Conservation (phyloP, 2,113 vertebrate genomes). For the Xenus cinereus region DNA sequence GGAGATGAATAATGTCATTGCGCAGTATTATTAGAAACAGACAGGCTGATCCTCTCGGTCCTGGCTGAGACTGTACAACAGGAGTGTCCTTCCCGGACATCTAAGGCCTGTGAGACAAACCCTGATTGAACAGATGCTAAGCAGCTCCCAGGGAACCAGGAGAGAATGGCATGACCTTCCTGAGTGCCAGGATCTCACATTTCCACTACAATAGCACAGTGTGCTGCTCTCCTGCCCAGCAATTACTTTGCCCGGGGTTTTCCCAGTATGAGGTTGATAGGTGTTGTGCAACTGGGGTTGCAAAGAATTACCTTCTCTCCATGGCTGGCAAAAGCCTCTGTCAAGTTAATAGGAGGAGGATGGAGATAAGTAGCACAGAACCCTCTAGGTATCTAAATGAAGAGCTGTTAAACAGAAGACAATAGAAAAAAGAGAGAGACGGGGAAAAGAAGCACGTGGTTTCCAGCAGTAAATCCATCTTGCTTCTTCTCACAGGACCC, state of each 20-base stretch:
- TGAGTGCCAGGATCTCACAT: background rate
- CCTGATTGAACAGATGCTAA: background rate
- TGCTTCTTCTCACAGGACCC: background rate
- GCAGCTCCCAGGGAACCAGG: background rate
- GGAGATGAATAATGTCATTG: background rate
- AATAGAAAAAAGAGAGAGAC: background rate
- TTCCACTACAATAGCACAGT: background rate
- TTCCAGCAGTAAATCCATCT: background rate
- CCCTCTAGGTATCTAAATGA: background rate
- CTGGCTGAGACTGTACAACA: background rate
- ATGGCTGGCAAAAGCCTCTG: background rate
- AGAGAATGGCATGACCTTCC: background rate
- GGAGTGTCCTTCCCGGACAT: background rate
- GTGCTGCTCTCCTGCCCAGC: background rate
- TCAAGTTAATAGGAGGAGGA: background rate
- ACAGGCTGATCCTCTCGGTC: background rate
- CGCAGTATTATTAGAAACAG: background rate
- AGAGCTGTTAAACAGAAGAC: background rate
- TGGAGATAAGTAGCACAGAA: background rate
- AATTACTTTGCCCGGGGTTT: background rate
- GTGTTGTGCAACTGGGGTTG: background rate
- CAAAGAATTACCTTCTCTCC: background rate
- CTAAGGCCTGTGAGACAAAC: background rate
- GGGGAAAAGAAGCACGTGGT: background rate
- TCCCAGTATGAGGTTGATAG: background rate